Percentiles rank a stretch among this genome's conserved stretches.
These are phyloP conservation scores for Propithecus deckenii DNA, from an alignment of 2,797 vertebrate genomes.

Conservation along the genomic window DNA sequence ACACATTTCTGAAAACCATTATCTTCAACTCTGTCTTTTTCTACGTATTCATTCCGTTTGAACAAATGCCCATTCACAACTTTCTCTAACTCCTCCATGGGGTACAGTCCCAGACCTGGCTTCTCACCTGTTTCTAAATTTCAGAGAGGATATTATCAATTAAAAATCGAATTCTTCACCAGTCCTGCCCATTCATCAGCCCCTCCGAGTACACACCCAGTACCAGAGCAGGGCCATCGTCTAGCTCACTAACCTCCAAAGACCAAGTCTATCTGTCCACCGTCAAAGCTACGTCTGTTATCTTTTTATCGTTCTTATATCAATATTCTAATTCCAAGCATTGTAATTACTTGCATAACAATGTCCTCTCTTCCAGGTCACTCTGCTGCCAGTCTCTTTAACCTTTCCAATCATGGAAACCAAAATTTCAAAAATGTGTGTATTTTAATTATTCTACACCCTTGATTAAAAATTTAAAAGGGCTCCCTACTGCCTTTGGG, in stretches of 20 bases:
- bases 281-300: neutral
- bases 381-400: neutral
- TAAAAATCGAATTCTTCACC: neutral
- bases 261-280: neutral
- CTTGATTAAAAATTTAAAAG: conserved; percentile 1
- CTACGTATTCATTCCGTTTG: neutral
- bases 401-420: neutral
- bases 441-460: neutral
- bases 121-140: neutral
- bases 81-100: neutral
- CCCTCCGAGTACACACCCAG: neutral
- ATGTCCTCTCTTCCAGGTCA: neutral
- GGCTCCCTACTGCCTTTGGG: neutral
- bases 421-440: neutral
- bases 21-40: neutral
- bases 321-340: neutral
- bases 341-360: neutral
- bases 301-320: neutral
- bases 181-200: neutral
- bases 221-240: neutral
- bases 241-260: neutral
- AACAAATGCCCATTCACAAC: neutral
- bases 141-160: neutral
- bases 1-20: neutral
- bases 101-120: too few species aligned